phyloP scores from a whole-genome alignment of 2,888 invertebrate species.

The Torymus aiolomorphi region DNA sequence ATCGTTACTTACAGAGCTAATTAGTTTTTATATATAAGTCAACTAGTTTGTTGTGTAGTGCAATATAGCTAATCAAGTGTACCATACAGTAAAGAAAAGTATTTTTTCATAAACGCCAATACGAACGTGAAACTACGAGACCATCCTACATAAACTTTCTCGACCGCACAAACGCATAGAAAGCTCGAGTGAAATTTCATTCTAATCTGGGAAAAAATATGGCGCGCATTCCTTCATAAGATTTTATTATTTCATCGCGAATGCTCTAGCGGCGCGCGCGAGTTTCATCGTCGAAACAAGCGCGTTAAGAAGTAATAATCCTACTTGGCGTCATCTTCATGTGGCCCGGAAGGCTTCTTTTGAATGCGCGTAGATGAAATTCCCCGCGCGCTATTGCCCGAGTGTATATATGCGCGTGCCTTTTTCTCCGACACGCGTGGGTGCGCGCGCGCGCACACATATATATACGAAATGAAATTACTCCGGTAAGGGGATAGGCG shows the following conservation, averaged over 20 bases:
- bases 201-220: too few species aligned
- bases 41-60: too few species aligned
- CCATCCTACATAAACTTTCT: too few species aligned
- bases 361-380: constrained; percentile 49
- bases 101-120: neutral
- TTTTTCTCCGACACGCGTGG: constrained; percentile 21
- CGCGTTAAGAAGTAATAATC: constrained; percentile 35
- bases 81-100: too few species aligned
- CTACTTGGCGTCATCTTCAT: constrained; percentile 28
- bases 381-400: constrained; percentile 34
- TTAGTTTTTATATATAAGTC: too few species aligned
- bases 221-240: too few species aligned
- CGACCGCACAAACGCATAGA: too few species aligned
- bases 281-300: neutral
- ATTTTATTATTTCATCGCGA: too few species aligned
- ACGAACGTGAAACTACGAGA: neutral
- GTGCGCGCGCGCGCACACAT: neutral
- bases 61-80: too few species aligned
- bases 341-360: constrained; percentile 23
- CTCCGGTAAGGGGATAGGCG: constrained; percentile 5
- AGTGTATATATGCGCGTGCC: neutral
- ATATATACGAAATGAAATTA: constrained; percentile 48
- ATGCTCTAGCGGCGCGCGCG: too few species aligned
- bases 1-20: too few species aligned
- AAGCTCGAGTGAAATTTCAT: too few species aligned